Base-by-base conservation (phyloP, 2,888 invertebrate species). In the Netelia melanura region DNA sequence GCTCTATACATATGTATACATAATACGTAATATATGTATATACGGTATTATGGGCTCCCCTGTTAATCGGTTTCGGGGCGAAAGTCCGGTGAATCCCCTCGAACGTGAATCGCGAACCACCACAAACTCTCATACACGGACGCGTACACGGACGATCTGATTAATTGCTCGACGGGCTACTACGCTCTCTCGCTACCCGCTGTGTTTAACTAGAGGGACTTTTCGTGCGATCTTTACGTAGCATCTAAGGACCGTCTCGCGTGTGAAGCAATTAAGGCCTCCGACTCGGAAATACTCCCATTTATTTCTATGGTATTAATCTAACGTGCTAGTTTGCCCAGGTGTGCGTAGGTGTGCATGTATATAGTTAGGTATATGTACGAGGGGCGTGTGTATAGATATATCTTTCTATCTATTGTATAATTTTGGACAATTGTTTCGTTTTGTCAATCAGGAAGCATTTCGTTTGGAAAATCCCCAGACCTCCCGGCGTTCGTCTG, bases 181-280 rank as follows among this genome's bases (percentile, higher is more conserved):
- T 84, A 52, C 30, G 6, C 58, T 44, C 70, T 72, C 64, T 68
- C 67, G 85, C 85, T 82, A 79, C 85, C 85, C 82, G 82, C 85
- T 85, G 85, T 85, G 82, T 82, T 82, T 85, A 85, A 85, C 85
- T 67, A 85, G 82, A 80, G 79, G 82, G 79, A 85, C 82, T 82
- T 85, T 85, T 82, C 44, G 85, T 67, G 23, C 71, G 85, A 85
- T 85, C 85, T 85, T 82, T 76, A 62, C 85, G 82, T 82, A 68
- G 82, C 78, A 82, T 85, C 85, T 85, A 85, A 85, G 82, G 85
- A 85, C 85, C 82, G 72, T 79, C 71, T 85, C 82, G 85, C 85
- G 85, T 85, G 85, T 85, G 85, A 85, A 85, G 85, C 85, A 85
- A 85, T 85, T 85, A 85, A 76, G 82, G 82, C 76, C 76, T 82